These are phyloP conservation scores for Psittacus erithacus DNA, from an alignment of 2,113 vertebrate genomes.

Conservation along the genomic window DNA sequence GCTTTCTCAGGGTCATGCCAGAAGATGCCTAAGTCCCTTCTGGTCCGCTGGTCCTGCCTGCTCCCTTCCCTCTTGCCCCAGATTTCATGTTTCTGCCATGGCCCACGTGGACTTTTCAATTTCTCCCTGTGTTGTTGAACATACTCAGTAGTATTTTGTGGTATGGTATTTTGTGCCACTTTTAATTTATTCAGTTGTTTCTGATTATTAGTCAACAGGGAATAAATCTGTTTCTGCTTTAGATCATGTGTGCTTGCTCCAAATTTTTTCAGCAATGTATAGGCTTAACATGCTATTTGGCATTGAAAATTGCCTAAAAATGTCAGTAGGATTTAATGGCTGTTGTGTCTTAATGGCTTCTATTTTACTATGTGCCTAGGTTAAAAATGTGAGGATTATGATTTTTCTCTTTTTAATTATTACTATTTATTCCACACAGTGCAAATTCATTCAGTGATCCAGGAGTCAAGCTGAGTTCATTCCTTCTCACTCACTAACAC, in stretches of 20 bases:
- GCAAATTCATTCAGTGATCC: background rate
- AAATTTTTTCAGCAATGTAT: background rate
- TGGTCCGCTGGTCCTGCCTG: accelerated
- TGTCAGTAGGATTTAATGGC: background rate
- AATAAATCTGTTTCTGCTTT: background rate
- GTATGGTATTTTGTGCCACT: background rate
- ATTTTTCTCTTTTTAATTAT: constrained; percentile 4
- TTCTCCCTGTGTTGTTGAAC: background rate
- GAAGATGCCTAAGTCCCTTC: background rate
- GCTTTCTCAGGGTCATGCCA: background rate
- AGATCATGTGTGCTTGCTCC: background rate
- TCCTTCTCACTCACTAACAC: background rate
- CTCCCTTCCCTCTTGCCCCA: background rate
- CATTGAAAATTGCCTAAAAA: constrained; percentile 21
- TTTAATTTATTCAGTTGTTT: background rate
- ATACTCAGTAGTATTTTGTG: background rate
- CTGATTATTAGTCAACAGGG: background rate
- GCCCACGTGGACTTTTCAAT: accelerated
- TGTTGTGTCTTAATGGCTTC: background rate
- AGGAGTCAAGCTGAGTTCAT: background rate
- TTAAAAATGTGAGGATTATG: background rate
- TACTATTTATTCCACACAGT: background rate
- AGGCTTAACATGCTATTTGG: background rate
- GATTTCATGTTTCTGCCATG: background rate
- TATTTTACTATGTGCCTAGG: background rate